A percentile compares a stretch with the other conserved stretches of the same genome.
These are phyloP conservation scores for Fulica atra DNA, from an alignment of 2,113 vertebrate species.

Conservation along the genomic window DNA sequence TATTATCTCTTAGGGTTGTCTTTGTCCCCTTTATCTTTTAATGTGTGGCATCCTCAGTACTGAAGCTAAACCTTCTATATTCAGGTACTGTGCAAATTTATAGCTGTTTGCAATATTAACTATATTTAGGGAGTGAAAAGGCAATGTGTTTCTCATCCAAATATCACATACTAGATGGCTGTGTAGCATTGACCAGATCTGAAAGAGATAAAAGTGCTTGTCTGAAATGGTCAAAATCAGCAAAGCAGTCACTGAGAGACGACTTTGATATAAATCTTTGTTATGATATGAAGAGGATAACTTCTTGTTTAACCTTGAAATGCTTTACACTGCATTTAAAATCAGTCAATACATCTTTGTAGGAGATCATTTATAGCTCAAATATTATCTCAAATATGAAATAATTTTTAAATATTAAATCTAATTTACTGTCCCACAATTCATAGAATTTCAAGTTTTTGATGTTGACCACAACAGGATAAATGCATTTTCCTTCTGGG, in stretches of 20 bases:
- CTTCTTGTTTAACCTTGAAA: background rate
- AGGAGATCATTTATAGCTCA: background rate
- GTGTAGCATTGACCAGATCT: background rate
- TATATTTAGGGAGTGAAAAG: background rate
- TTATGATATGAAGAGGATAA: background rate
- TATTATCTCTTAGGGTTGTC: background rate
- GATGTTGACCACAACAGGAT: slow-evolving; percentile 26
- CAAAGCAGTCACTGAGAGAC: background rate
- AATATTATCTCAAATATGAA: background rate
- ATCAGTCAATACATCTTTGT: background rate
- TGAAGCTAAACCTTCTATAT: background rate
- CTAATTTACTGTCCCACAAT: slow-evolving; percentile 25
- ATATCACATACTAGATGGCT: background rate
- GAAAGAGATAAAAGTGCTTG: background rate
- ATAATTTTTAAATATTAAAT: background rate
- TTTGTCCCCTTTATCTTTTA: background rate
- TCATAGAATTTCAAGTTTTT: slow-evolving; percentile 26
- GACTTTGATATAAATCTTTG: background rate
- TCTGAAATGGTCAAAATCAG: background rate
- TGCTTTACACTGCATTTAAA: background rate
- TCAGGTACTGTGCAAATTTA: background rate
- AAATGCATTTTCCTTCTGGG: slow-evolving; percentile 37
- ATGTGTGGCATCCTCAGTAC: background rate
- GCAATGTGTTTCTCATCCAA: background rate
- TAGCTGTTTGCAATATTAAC: background rate